Base-by-base conservation (phyloP, 1,140 invertebrate genomes). In the fruit fly (Drosophila melanogaster) region DNA sequence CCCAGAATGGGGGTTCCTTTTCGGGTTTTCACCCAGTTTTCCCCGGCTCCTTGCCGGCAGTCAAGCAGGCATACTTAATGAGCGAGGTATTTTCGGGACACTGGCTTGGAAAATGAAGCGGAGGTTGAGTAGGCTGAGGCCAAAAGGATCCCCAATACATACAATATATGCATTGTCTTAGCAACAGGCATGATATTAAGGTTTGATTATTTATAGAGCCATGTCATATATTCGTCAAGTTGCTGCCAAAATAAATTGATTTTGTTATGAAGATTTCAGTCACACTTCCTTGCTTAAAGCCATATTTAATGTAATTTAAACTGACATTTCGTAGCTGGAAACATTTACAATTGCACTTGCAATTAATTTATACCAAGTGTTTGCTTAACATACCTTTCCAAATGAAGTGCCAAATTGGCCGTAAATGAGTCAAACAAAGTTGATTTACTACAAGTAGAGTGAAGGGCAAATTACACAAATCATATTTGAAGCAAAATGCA, bases 51-150 rank as follows among this genome's bases (percentile, higher is more conserved):
- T 19, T 50, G 24, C 37, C 17, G 47, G 10, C 38, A 57, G 26
- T 10, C 47, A 58, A 54, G 59, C 49, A 67, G 79, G 70, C 77
- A 79, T 80, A 79, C 72, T 64, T 79, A 80, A 79, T 79, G 77
- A 79, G 53, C 40, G 47, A 8, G 15, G 49, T 53, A 47, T 72
- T 56, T 38, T 41, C 35, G 35, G 54, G 24, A 56, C 40, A n/a
- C n/a, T 50, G 37, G 4, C 17, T 22, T 30, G 35, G 49, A 37
- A 43, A 61, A 61, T 14, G n/a, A 11, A 15, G 15, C 30, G 37
- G 12, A 12, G 24, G n/a, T 10, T 24, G 35, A 14, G 22, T 41
- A 14, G 46, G 30, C 33, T 58, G 33, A 43, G 26, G 26, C 35
- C 58, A 56, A 74, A 57, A 54, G 60, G 44, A 55, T 46, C 41